Evolutionary conservation across 1,140 invertebrate genomes (phyloP).

Genomic region (Carcinoscorpius rotundicauda): DNA sequence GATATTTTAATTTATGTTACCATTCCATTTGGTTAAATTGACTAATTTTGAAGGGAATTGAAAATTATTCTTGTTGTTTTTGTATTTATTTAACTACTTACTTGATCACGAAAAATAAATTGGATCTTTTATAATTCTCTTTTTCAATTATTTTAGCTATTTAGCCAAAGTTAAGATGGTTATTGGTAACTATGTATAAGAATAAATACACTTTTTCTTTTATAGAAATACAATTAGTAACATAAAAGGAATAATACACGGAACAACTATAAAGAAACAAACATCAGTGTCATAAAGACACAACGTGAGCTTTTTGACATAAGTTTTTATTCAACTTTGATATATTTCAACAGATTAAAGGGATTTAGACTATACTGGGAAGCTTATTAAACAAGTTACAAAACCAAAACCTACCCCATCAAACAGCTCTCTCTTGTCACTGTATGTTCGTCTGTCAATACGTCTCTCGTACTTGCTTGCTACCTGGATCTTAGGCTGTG

Average conservation of each 20-base stretch:
- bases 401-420: conserved; percentile 30
- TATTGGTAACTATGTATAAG: no score
- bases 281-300: not conserved
- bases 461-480: conserved; percentile 45
- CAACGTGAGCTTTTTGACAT: not conserved
- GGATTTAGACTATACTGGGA: not conserved
- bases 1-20: no score
- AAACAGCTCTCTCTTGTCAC: conserved; percentile 35
- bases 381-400: not conserved
- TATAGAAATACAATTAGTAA: not conserved
- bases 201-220: no score
- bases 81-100: no score
- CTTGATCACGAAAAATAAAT: no score
- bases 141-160: no score
- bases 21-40: no score
- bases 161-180: no score
- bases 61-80: no score
- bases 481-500: conserved; percentile 42
- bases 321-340: not conserved
- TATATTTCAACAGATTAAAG: not conserved
- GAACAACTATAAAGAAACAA: not conserved
- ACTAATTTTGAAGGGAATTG: no score
- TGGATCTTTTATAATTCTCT: no score
- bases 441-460: conserved; percentile 40
- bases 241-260: not conserved